Base-by-base conservation (phyloP, 2,888 invertebrate genomes). In the Hydrotaea diabolus region DNA sequence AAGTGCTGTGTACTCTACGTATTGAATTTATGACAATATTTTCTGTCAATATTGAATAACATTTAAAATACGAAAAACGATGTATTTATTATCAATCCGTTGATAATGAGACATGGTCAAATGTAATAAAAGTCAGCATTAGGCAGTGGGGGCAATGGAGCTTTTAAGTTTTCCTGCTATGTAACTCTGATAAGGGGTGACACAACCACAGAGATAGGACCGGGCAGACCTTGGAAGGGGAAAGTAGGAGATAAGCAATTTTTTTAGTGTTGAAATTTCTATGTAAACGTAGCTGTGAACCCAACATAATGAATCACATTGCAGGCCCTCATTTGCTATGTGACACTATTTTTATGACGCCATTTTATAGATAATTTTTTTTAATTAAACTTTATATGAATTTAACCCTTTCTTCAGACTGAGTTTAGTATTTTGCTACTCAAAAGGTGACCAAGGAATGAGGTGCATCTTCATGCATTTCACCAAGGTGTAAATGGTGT, bases 21-120 rank as follows among this genome's bases (percentile, higher is more conserved):
- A n/a, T 78, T 72, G 39, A 59, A 64, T 55, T 57, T 36, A 11
- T 69, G 69, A 46, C 17, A 55, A 9, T 46, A 5, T 43, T 31
- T 49, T 46, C 17, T 75, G 73, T 66, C 73, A 46, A 69, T 80
- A 75, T 75, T 69, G 15, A 80, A 71, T 75, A 49, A 26, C 31
- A 31, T 31, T 31, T 31, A 7, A 31, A 31, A 7, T 31, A 31
- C 2, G 31, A 78, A 71, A 2, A 62, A 23, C 69, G 23, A 15
- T 46, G 36, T 21, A 66, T 17, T 31, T 13, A 69, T 69, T 62
- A 62, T 62, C 62, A 62, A 31, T n/a, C 1, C n/a, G n/a, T 2
- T 46, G 69, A 69, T 69, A 69, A 73, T 17, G 74, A 26, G 15
- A 39, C 55, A 74, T 71, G 74, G 36, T 75, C 9, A 69, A 69